Percentiles rank a stretch among this genome's conserved stretches.
These are phyloP conservation scores for Pangasius mekongensis DNA, from an alignment of 2,797 vertebrate species.

Conservation along the genomic window DNA sequence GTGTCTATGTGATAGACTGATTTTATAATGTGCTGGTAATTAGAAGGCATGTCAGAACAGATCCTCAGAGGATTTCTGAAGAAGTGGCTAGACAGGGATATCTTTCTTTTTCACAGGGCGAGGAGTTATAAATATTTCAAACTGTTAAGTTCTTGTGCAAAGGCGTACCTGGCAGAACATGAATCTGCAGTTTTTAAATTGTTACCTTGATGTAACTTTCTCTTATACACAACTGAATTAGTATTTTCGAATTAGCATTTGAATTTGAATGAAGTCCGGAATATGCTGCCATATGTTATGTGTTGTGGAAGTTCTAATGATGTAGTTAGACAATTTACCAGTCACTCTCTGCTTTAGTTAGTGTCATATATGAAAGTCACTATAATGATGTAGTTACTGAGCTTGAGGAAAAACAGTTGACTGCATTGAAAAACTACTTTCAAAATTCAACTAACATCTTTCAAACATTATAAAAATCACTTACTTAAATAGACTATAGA, in stretches of 20 bases:
- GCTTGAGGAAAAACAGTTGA: neutral
- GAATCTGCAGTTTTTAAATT: neutral
- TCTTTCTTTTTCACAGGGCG: conserved; percentile 1
- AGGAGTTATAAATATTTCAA: conserved; percentile 3
- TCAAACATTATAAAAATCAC: neutral
- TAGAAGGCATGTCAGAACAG: conserved; percentile 39
- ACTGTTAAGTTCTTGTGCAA: too few relatives aligned
- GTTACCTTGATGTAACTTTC: neutral
- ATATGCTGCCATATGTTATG: neutral
- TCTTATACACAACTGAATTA: neutral
- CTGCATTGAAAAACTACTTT: neutral
- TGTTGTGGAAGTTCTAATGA: neutral
- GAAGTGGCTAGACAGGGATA: conserved; percentile 13
- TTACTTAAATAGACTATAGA: neutral
- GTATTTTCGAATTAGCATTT: neutral
- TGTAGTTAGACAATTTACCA: neutral
- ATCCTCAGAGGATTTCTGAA: conserved; percentile 12
- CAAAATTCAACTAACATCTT: neutral
- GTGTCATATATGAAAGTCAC: neutral
- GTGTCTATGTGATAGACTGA: neutral
- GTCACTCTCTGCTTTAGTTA: neutral
- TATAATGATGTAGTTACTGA: neutral
- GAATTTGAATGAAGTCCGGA: neutral
- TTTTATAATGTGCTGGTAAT: neutral
- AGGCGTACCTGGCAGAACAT: neutral